Percentiles rank a stretch among this genome's conserved stretches.
Evolutionary conservation across 2,113 vertebrate genomes (phyloP).

Genomic region (Globicephala melas): DNA sequence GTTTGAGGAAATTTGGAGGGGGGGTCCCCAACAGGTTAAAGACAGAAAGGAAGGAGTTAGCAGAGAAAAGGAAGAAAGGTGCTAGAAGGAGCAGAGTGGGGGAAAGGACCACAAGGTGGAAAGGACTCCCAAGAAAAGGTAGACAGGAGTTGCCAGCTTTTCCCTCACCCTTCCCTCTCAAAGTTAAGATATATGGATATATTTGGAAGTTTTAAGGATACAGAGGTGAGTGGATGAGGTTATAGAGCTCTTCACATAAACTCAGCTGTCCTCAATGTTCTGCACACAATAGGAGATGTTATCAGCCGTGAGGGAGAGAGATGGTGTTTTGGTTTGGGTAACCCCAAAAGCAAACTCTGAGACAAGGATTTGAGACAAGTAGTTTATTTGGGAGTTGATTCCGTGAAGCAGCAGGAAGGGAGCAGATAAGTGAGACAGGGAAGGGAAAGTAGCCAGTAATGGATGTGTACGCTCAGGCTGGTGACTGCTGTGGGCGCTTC

Average conservation of each 20-base stretch:
- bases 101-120: not conserved
- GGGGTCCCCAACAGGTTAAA: not conserved
- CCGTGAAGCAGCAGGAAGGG: not conserved
- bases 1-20: not conserved
- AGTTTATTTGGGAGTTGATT: not conserved
- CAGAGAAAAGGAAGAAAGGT: not conserved
- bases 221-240: not conserved
- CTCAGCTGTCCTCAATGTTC: not conserved
- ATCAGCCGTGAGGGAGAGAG: not conserved
- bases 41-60: not conserved
- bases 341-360: not conserved
- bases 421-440: not conserved
- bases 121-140: not conserved
- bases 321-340: not conserved
- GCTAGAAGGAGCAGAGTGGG: not conserved
- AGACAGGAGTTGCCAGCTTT: not conserved
- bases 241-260: not conserved
- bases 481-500: not conserved
- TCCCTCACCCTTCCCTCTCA: not conserved
- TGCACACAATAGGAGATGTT: not conserved
- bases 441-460: not conserved
- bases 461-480: not conserved
- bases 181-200: not conserved
- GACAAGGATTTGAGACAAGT: not conserved
- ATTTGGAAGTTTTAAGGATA: not conserved